Evolutionary conservation across 2,888 invertebrate genomes (phyloP).

Genomic region (Podotricha telesiphe): DNA sequence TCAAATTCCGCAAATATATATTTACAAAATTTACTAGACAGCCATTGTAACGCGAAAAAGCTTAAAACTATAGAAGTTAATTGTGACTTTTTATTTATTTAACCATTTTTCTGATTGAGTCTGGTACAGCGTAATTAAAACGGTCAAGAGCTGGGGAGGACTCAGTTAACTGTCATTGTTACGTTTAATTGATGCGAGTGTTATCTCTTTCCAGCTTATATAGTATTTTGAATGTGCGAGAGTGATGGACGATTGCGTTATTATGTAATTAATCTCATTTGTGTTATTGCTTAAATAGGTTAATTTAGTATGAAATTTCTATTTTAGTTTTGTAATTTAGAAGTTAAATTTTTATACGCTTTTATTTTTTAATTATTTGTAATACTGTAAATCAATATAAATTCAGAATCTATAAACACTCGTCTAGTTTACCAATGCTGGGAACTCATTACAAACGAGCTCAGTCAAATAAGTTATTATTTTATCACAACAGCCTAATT

Average conservation of each 20-base stretch:
- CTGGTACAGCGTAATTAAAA: conserved; percentile 24
- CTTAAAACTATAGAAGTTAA: conserved; percentile 53
- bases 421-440: too few species aligned
- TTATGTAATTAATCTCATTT: conserved; percentile 19
- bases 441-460: too few species aligned
- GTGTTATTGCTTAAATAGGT: neutral
- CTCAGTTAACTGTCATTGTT: conserved; percentile 13
- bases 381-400: too few species aligned
- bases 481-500: too few species aligned
- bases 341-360: neutral
- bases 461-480: too few species aligned
- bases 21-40: conserved; percentile 42
- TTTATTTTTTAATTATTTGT: too few species aligned
- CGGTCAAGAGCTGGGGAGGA: conserved; percentile 13
- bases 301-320: neutral
- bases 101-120: conserved; percentile 36
- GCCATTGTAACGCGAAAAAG: conserved; percentile 51
- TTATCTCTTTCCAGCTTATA: conserved; percentile 6
- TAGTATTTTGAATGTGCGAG: neutral
- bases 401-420: too few species aligned
- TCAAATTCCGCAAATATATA: too few species aligned
- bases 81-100: conserved; percentile 35
- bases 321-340: neutral
- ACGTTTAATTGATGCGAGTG: conserved; percentile 17
- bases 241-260: conserved; percentile 16